Conservation (phyloP, 2,113 vertebrate genomes). For the Lepus europaeus region DNA sequence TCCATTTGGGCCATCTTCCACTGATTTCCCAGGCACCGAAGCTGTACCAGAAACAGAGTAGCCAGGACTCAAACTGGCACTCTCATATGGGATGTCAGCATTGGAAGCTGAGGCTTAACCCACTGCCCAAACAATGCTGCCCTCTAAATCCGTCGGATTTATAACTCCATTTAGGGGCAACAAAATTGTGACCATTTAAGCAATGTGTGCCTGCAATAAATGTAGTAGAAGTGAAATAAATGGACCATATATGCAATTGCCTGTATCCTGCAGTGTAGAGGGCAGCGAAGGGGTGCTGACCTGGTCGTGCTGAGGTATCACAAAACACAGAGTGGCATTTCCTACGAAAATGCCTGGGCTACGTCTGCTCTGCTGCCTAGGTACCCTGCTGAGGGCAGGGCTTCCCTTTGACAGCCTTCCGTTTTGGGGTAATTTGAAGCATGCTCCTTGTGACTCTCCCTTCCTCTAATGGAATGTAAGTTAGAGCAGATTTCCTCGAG, state of each 20-base stretch:
- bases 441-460: constrained; percentile 23
- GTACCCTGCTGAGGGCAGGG: not conserved
- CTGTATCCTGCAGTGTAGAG: not conserved
- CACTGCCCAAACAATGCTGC: no score
- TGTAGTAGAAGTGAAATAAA: constrained; percentile 3
- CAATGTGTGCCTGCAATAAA: not conserved
- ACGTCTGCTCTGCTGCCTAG: constrained; percentile 38
- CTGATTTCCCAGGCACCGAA: no score
- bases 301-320: not conserved
- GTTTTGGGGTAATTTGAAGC: constrained; percentile 48
- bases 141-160: not conserved
- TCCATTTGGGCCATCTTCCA: no score
- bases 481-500: constrained; percentile 55
- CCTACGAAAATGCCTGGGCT: constrained; percentile 39
- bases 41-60: no score
- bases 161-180: constrained; percentile 21
- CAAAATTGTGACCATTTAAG: not conserved
- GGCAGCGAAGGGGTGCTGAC: not conserved
- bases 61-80: no score
- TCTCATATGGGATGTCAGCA: no score
- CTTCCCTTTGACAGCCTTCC: constrained; percentile 37
- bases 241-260: not conserved
- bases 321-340: constrained; percentile 13
- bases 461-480: not conserved
- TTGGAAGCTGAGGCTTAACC: no score